Conservation (phyloP, 2,888 invertebrate species). For the Matsumyia berberina region DNA sequence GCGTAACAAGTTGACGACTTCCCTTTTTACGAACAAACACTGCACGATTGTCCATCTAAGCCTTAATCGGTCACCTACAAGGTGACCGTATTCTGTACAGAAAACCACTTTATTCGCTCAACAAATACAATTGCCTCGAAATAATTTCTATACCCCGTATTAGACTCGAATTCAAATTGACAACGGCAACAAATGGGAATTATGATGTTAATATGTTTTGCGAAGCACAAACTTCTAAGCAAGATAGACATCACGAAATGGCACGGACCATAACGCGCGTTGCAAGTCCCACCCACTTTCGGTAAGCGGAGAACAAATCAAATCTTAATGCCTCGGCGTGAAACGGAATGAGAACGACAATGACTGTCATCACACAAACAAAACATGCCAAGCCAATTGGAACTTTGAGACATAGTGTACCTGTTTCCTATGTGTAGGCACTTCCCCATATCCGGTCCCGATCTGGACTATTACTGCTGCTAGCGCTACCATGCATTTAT, state of each 20-base stretch:
- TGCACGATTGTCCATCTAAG: conserved; percentile 13
- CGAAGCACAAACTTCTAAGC: conserved; percentile 32
- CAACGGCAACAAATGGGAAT: conserved; percentile 11
- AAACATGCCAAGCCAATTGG: conserved; percentile 39
- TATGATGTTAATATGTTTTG: conserved; percentile 44
- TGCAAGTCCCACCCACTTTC: conserved; percentile 47
- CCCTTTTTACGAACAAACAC: conserved; percentile 10
- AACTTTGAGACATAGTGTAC: conserved; percentile 52
- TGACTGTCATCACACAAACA: conserved; percentile 25
- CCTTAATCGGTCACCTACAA: conserved; percentile 23
- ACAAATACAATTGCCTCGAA: conserved; percentile 3
- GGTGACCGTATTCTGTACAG: neutral
- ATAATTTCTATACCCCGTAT: conserved; percentile 7
- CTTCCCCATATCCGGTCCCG: conserved; percentile 50
- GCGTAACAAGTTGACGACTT: conserved; percentile 33
- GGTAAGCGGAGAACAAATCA: conserved; percentile 38
- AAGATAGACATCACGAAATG: conserved; percentile 31
- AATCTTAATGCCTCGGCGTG: conserved; percentile 28
- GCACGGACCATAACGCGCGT: conserved; percentile 35
- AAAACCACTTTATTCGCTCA: neutral
- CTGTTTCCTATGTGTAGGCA: conserved; percentile 39
- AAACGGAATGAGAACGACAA: conserved; percentile 35
- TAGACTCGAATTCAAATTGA: neutral
- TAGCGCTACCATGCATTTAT: conserved; percentile 24
- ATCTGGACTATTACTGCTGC: conserved; percentile 44